These are phyloP conservation scores for Neelides sp. DNA, from an alignment of 1,140 invertebrate species.

Conservation along the genomic window DNA sequence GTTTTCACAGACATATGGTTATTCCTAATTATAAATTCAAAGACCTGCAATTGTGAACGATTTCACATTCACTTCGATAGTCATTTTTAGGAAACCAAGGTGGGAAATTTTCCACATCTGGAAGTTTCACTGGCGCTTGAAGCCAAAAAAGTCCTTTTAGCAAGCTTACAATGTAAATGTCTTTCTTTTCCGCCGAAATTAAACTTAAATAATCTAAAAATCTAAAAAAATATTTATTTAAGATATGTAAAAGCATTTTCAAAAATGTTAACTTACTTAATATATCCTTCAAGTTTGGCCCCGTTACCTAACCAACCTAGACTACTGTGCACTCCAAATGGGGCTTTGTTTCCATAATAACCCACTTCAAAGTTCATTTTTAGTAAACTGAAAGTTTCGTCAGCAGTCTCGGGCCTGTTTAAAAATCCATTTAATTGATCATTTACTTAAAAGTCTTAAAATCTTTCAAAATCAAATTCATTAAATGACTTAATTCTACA, in stretches of 20 bases:
- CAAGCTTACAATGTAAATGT: conserved; percentile 31
- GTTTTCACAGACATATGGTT: conserved; percentile 1
- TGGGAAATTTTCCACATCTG: background rate
- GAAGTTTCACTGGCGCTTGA: conserved; percentile 29
- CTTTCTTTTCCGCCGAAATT: background rate
- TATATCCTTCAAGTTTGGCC: background rate
- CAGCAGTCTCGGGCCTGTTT: conserved; percentile 35
- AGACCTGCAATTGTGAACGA: conserved; percentile 8
- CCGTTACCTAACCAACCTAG: conserved; percentile 40
- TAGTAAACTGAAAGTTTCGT: conserved; percentile 40
- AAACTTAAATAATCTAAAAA: background rate
- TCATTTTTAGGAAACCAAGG: background rate
- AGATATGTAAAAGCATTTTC: no score
- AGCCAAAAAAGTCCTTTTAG: conserved; percentile 36
- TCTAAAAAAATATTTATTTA: no score
- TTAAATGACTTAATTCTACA: no score
- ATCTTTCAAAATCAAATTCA: no score
- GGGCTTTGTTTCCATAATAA: conserved; percentile 45
- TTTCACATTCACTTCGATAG: background rate
- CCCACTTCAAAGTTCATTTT: conserved; percentile 42
- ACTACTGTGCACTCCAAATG: conserved; percentile 47
- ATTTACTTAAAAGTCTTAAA: no score
- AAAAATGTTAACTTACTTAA: no score
- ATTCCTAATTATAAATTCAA: background rate
- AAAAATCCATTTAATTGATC: background rate